Evolutionary conservation across 2,888 invertebrate genomes (phyloP).

Genomic region (Meliscaeva auricollis): DNA sequence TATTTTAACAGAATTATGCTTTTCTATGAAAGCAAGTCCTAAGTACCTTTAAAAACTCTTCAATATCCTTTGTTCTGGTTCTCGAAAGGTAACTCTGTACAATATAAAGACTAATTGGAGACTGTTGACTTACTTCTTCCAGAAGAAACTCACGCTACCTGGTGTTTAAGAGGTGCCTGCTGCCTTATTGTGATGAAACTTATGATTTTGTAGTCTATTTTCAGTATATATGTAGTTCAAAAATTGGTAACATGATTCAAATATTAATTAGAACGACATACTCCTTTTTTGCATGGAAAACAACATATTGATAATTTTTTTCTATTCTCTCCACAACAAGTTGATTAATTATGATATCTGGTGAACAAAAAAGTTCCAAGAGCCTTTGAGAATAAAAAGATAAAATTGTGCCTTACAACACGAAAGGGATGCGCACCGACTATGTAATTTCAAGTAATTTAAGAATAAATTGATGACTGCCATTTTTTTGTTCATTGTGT

Average conservation of each 20-base stretch:
- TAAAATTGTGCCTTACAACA: neutral
- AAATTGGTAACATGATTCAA: conserved; percentile 58
- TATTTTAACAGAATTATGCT: too few species aligned
- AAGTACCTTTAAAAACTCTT: too few species aligned
- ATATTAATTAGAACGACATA: conserved; percentile 57
- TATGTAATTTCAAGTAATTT: conserved; percentile 11
- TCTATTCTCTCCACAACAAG: conserved; percentile 50
- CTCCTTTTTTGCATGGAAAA: conserved; percentile 8
- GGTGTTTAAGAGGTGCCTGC: too few species aligned
- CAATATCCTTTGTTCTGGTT: too few species aligned
- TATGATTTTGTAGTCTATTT: too few species aligned
- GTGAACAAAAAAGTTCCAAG: neutral
- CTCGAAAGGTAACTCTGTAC: too few species aligned
- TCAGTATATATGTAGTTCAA: too few species aligned
- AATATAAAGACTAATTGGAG: too few species aligned
- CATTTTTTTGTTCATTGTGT: neutral
- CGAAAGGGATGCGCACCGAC: neutral
- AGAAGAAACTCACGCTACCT: too few species aligned
- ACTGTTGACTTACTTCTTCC: too few species aligned
- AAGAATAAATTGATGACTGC: conserved; percentile 48
- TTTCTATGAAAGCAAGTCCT: too few species aligned
- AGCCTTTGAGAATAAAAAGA: neutral
- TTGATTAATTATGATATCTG: conserved; percentile 35
- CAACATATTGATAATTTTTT: conserved; percentile 48
- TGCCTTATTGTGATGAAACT: too few species aligned